Conservation (phyloP, 2,888 invertebrate genomes). For the Podotricha telesiphe region DNA sequence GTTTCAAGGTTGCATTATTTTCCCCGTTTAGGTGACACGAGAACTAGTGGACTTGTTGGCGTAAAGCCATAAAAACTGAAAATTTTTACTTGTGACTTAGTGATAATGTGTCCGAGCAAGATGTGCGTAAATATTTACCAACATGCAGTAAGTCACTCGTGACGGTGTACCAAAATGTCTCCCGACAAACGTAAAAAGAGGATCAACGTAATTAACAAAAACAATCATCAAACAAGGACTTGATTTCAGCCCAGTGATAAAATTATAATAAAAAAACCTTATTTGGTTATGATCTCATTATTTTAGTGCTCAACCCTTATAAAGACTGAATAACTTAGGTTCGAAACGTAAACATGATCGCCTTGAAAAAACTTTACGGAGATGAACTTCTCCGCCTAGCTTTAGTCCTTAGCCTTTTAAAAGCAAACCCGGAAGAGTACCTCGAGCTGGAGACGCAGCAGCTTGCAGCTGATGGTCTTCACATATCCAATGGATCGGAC, state of each 20-base stretch:
- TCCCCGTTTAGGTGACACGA: constrained; percentile 32
- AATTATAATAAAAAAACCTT: constrained; percentile 29
- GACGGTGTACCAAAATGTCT: constrained; percentile 70
- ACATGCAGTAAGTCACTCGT: constrained; percentile 50
- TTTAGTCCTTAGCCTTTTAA: constrained; percentile 90
- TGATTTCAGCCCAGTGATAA: constrained; percentile 48
- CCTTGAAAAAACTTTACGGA: constrained; percentile 91
- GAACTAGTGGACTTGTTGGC: constrained; percentile 51
- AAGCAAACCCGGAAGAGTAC: constrained; percentile 89
- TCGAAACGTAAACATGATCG: constrained; percentile 84
- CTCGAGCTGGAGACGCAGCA: constrained; percentile 82
- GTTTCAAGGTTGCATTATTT: constrained; percentile 46
- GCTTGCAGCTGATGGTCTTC: constrained; percentile 83
- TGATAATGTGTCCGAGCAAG: constrained; percentile 56
- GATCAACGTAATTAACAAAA: constrained; percentile 52
- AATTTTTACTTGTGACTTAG: constrained; percentile 57
- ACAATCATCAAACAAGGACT: constrained; percentile 55
- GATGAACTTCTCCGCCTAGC: constrained; percentile 92
- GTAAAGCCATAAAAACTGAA: constrained; percentile 49
- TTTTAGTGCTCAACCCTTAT: constrained; percentile 68
- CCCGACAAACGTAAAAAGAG: constrained; percentile 76
- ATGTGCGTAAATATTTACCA: constrained; percentile 51
- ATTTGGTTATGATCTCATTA: constrained; percentile 66
- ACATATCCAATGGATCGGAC: constrained; percentile 86
- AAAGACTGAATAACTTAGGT: constrained; percentile 50